These are phyloP conservation scores for Xenops minutus DNA, from an alignment of 2,797 vertebrate species.

Conservation along the genomic window DNA sequence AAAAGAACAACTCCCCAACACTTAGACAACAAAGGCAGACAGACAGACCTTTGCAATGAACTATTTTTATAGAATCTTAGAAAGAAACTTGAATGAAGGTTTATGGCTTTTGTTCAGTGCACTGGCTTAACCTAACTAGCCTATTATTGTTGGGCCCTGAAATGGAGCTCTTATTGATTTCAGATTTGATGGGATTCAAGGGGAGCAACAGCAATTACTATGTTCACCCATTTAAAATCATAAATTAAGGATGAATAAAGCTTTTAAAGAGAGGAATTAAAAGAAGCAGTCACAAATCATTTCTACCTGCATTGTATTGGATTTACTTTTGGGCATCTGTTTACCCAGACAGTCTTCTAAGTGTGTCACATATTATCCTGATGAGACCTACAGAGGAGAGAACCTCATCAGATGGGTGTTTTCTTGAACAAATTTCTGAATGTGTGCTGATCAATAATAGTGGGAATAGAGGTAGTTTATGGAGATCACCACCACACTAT, in stretches of 20 bases:
- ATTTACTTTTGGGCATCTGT: constrained; percentile 9
- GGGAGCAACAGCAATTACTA: constrained; percentile 27
- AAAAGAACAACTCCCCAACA: neutral
- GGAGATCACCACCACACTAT: neutral
- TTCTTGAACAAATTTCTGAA: constrained; percentile 15
- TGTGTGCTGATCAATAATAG: neutral
- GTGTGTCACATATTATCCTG: neutral
- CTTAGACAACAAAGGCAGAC: neutral
- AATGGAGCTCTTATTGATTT: constrained; percentile 48
- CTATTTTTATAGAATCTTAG: neutral
- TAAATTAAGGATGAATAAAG: constrained; percentile 53
- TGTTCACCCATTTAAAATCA: constrained; percentile 48
- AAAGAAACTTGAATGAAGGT: constrained; percentile 14
- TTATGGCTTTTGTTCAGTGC: constrained; percentile 32
- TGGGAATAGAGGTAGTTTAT: neutral
- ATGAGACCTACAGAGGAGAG: neutral
- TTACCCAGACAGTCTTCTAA: constrained; percentile 4
- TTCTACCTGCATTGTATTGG: neutral
- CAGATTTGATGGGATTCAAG: constrained; percentile 40
- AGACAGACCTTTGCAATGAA: neutral
- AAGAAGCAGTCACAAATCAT: neutral
- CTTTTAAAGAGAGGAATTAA: constrained; percentile 39
- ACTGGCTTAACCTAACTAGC: neutral
- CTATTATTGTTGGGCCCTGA: constrained; percentile 18
- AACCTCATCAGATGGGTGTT: neutral